Percentiles rank a stretch among this genome's conserved stretches.
Conservation (phyloP, 2,113 vertebrate genomes). For the Gyps fulvus region DNA sequence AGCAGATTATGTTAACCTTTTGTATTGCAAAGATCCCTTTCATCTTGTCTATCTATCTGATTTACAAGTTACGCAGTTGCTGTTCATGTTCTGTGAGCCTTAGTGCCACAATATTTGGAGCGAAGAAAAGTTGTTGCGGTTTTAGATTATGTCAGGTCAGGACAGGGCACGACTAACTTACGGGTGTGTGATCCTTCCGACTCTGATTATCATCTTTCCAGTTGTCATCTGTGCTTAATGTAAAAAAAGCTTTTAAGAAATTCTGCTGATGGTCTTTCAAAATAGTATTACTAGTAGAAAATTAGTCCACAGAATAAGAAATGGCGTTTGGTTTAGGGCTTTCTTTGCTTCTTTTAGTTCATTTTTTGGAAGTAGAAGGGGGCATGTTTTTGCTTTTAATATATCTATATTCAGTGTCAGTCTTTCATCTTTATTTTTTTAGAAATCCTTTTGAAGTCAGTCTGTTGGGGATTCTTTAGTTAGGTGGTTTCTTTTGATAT, state of each 20-base stretch:
- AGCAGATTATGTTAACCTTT: not conserved
- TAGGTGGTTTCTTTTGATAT: not conserved
- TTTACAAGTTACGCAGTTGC: not conserved
- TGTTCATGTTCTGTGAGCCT: not conserved
- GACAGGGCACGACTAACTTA: not conserved
- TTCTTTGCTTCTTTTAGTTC: not conserved
- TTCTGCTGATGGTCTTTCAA: not conserved
- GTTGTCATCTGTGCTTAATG: not conserved
- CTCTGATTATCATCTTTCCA: not conserved
- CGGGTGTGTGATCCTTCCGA: not conserved
- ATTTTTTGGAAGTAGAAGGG: not conserved
- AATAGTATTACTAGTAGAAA: not conserved
- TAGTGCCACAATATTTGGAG: not conserved
- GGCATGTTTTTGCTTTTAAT: not conserved
- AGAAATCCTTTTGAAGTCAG: not conserved
- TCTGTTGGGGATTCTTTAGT: not conserved
- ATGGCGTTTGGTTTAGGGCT: fast-evolving
- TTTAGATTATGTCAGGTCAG: not conserved
- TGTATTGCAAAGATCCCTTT: not conserved
- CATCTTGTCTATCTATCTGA: not conserved
- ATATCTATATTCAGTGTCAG: not conserved
- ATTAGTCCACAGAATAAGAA: not conserved
- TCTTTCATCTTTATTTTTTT: not conserved
- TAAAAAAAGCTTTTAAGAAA: not conserved
- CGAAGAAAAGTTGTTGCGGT: fast-evolving